These are phyloP conservation scores for Siphonodentalium dalli DNA, from an alignment of 2,888 invertebrate species.

Conservation along the genomic window DNA sequence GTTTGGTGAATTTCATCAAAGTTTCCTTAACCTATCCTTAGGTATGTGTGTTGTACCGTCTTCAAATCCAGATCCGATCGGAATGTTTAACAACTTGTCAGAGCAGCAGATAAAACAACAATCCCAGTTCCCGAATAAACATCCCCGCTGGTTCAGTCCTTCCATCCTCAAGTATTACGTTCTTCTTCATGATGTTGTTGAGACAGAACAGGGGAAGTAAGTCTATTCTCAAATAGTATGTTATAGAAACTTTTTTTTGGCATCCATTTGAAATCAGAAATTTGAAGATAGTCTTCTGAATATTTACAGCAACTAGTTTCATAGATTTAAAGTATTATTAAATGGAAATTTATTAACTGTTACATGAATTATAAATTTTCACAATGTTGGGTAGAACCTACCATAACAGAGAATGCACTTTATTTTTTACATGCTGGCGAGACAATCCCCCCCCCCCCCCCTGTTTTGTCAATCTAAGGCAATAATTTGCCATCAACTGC, in stretches of 20 bases:
- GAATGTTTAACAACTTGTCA: constrained; percentile 80
- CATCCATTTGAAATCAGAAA: too few species aligned
- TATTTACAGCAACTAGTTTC: too few species aligned
- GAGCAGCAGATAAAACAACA: constrained; percentile 76
- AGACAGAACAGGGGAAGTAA: constrained; percentile 78
- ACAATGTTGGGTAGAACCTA: too few species aligned
- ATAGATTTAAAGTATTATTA: too few species aligned
- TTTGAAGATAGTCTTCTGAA: too few species aligned
- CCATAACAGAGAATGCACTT: too few species aligned
- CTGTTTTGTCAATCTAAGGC: too few species aligned
- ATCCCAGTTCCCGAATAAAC: constrained; percentile 60
- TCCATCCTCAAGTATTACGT: constrained; percentile 85
- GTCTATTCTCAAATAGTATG: constrained; percentile 49
- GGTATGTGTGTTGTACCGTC: constrained; percentile 71
- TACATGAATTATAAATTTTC: too few species aligned
- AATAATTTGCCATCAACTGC: too few species aligned
- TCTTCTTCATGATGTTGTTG: constrained; percentile 80
- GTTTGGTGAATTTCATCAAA: neutral
- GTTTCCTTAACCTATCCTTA: constrained; percentile 34
- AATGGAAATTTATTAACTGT: too few species aligned
- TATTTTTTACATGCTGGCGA: too few species aligned
- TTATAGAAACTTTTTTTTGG: neutral
- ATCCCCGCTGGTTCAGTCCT: constrained; percentile 69
- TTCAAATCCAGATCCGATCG: constrained; percentile 73
- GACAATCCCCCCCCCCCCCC: too few species aligned